Percentiles rank a stretch among this genome's conserved stretches.
These are phyloP conservation scores for Didymodactylos carnosus DNA, from an alignment of 2,888 invertebrate species.

Conservation along the genomic window DNA sequence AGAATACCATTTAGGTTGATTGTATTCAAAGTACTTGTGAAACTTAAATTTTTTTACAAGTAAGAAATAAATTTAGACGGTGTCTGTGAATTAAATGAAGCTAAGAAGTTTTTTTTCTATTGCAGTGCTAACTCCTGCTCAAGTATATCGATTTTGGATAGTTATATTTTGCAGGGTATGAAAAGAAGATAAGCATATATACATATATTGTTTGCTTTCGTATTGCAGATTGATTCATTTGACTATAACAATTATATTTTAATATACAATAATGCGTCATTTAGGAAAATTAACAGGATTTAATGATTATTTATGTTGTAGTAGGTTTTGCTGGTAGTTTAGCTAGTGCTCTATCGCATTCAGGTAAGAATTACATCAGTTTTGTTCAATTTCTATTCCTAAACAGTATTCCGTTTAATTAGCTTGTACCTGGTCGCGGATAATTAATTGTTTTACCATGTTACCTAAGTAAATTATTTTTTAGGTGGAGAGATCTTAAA, in stretches of 20 bases:
- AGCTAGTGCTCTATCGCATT: slow-evolving; percentile 82
- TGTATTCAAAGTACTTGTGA: slow-evolving; percentile 73
- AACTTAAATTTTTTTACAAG: slow-evolving; percentile 66
- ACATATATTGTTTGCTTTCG: background rate
- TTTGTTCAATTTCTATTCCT: too few relatives aligned
- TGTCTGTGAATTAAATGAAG: too few relatives aligned
- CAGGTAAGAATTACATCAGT: too few relatives aligned
- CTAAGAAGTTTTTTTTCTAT: too few relatives aligned
- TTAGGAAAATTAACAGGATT: slow-evolving; percentile 86
- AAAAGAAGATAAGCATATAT: too few relatives aligned
- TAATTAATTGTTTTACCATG: slow-evolving; percentile 87
- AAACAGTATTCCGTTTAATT: too few relatives aligned
- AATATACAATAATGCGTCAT: slow-evolving; percentile 81
- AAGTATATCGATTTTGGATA: slow-evolving; percentile 84
- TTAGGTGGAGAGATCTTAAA: slow-evolving; percentile 67
- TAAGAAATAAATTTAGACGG: too few relatives aligned
- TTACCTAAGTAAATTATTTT: slow-evolving; percentile 69
- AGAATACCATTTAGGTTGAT: slow-evolving; percentile 58
- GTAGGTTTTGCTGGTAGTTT: slow-evolving; percentile 87
- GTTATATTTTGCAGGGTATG: slow-evolving; percentile 92
- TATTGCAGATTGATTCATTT: slow-evolving; percentile 68
- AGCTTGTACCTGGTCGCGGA: slow-evolving; percentile 92
- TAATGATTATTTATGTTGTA: slow-evolving; percentile 75
- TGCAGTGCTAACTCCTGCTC: too few relatives aligned
- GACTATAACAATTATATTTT: slow-evolving; percentile 63